Conservation (phyloP, 2,888 invertebrate species). For the Magallana nippona region DNA sequence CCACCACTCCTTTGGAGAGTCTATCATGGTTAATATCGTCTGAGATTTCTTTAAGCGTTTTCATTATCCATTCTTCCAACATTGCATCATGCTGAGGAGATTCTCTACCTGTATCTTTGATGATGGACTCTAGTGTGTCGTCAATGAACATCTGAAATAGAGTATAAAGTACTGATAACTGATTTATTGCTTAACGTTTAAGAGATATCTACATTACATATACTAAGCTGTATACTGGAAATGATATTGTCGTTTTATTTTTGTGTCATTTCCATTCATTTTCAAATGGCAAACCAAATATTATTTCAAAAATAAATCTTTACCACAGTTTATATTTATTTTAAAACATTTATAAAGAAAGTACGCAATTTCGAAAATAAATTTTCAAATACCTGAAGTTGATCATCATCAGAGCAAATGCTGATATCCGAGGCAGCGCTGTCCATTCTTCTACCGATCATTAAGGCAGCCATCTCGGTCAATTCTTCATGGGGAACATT, state of each 20-base stretch:
- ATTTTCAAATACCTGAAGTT: constrained; percentile 1
- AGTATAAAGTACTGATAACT: constrained; percentile 34
- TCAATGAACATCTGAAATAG: constrained; percentile 58
- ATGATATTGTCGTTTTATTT: too few species aligned
- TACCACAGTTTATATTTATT: too few species aligned
- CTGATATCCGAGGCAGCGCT: constrained; percentile 28
- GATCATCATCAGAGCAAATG: constrained; percentile 27
- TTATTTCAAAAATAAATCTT: too few species aligned
- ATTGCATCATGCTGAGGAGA: constrained; percentile 59
- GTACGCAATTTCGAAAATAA: neutral
- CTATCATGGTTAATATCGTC: constrained; percentile 58
- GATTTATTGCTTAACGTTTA: neutral
- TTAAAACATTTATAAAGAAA: too few species aligned
- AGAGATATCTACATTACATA: too few species aligned
- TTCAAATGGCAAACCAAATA: too few species aligned
- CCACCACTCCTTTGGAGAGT: constrained; percentile 56
- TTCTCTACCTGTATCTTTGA: constrained; percentile 34
- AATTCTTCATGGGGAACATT: constrained; percentile 57
- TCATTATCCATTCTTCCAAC: constrained; percentile 63
- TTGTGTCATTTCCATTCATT: too few species aligned
- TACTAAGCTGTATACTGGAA: too few species aligned
- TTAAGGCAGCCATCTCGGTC: constrained; percentile 58
- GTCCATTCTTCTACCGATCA: constrained; percentile 49
- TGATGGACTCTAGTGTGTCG: constrained; percentile 54
- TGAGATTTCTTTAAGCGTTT: constrained; percentile 56